Base-by-base conservation (phyloP, 2,797 vertebrate species). In the Hippopotamyrus pictus region DNA sequence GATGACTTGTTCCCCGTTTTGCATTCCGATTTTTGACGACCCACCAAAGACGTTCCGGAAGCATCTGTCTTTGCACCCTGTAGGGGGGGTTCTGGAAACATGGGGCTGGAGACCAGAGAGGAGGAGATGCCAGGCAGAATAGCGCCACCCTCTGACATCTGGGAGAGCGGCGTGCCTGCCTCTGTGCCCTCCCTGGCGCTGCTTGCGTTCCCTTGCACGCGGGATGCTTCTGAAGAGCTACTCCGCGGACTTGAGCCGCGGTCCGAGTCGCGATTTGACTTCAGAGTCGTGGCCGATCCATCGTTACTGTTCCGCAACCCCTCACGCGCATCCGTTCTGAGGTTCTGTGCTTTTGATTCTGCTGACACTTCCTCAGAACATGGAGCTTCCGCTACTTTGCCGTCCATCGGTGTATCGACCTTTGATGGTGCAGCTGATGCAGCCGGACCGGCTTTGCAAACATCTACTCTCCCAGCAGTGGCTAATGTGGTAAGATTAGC, bases 401-500 rank as follows among this genome's bases (percentile, higher is more conserved):
- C 92, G 65, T 92, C 93, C 90, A 59, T 93, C 37, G 90, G 92
- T 86, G 57, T 88, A 88, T 93, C 90, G 46, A 90, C 37, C 88
- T 93, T 93, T 89, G 91, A 89, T n/a, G 89, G 89, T 51, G 89
- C 59, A 87, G 89, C 89, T 90, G 91, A 89, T 88, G 94, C 37
- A 19, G 92, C 90, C 89, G 91, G 90, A 89, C 22, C 41, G 1
- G 86, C 89, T 89, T 88, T 90, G 89, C 90, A 91, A 29, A 88
- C 86, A 46, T 93, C 92, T 88, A 93, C 93, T 86, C 91, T 93
- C 92, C 91, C 92, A 82, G 90, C 76, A 12, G 12, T 89, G 53
- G 90, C 93, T 89, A 92, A 88, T 11, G 84, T 90, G 91, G 91
- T 94, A 88, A 93, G 69, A 90, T 95, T 96, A 86, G 93, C 93